These are phyloP conservation scores for Copsychus sechellarum DNA, from an alignment of 2,113 vertebrate species.

Conservation along the genomic window DNA sequence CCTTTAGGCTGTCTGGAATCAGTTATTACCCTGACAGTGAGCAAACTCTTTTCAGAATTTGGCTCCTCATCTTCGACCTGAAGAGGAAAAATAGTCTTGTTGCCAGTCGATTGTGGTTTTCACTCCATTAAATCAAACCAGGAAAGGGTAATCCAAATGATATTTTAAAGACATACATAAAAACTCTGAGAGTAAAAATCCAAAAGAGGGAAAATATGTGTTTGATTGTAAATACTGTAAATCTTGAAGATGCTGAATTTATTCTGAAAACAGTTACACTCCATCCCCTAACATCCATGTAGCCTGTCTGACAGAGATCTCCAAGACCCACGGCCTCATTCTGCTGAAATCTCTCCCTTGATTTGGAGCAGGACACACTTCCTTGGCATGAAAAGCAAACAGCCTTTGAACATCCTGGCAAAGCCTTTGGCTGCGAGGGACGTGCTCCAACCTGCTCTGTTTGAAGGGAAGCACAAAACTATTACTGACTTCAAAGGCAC, in stretches of 20 bases:
- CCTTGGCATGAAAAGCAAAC: background rate
- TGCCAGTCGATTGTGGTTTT: background rate
- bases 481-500: slow-evolving; percentile 57
- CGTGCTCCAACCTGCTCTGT: background rate
- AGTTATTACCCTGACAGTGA: background rate
- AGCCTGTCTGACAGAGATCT: background rate
- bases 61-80: background rate
- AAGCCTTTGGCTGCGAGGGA: background rate
- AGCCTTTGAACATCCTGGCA: slow-evolving; percentile 37
- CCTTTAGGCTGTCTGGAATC: background rate
- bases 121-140: background rate
- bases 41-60: background rate
- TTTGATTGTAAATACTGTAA: background rate
- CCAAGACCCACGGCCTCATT: background rate
- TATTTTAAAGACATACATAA: background rate
- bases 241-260: background rate
- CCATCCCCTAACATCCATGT: background rate
- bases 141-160: background rate
- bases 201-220: background rate
- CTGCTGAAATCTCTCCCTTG: background rate
- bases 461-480: background rate
- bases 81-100: background rate
- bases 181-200: background rate
- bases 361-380: background rate
- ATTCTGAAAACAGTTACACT: background rate